phyloP scores from a whole-genome alignment of 92 coral and sea anemone genomes.

The Epizoanthus scotinus region DNA sequence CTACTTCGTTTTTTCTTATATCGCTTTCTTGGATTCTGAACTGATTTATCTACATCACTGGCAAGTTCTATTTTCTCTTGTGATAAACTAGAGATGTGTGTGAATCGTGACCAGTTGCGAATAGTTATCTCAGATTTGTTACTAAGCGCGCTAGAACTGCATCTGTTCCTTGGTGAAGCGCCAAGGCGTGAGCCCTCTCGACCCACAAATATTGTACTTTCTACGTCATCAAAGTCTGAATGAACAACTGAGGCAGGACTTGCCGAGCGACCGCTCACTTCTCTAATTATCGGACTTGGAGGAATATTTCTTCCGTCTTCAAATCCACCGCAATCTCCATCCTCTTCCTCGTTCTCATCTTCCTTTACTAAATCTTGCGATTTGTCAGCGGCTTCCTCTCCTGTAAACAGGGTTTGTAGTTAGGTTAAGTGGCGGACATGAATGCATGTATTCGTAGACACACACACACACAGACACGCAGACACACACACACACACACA shows the following conservation, averaged over 20 bases:
- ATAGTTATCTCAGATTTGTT: conserved; percentile 50
- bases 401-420: conserved; percentile 3
- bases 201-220: conserved; percentile 63
- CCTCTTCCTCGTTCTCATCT: conserved; percentile 1
- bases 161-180: conserved; percentile 23
- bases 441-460: no score
- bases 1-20: conserved; percentile 42
- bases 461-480: no score
- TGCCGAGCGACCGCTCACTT: conserved; percentile 81
- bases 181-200: conserved; percentile 44
- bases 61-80: conserved; percentile 12
- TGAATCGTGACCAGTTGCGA: conserved; percentile 52
- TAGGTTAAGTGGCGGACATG: not conserved
- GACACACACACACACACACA: no score
- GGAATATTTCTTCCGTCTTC: not conserved
- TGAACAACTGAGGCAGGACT: conserved; percentile 62
- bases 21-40: conserved; percentile 18
- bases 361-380: conserved; percentile 40
- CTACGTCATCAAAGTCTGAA: conserved; percentile 69
- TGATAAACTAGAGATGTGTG: conserved; percentile 16
- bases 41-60: conserved; percentile 18
- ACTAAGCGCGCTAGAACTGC: conserved; percentile 36
- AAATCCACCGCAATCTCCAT: not conserved
- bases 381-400: conserved; percentile 23
- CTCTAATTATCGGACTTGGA: conserved; percentile 53